A percentile compares a stretch with the other conserved stretches of the same genome.
Conservation (phyloP, 2,888 invertebrate genomes). For the Drosophila algonquin region DNA sequence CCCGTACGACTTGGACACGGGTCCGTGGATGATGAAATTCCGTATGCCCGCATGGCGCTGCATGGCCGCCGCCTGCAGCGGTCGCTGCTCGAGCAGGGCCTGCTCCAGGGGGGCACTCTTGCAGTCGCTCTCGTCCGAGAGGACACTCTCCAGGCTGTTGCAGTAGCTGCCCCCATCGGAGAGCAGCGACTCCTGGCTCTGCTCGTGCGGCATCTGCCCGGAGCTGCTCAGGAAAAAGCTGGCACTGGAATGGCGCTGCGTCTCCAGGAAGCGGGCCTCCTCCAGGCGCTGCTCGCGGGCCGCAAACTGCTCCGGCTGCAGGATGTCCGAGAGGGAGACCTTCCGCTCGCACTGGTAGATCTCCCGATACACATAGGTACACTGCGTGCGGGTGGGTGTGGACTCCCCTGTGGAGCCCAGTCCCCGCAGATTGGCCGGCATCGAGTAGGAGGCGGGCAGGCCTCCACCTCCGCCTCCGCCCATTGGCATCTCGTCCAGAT, state of each 20-base stretch:
- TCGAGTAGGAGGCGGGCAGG: constrained; percentile 78
- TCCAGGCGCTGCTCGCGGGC: constrained; percentile 70
- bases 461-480: constrained; percentile 40
- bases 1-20: constrained; percentile 87
- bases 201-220: constrained; percentile 84
- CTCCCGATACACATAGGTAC: constrained; percentile 87
- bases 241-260: constrained; percentile 89
- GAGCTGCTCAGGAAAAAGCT: constrained; percentile 91
- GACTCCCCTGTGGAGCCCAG: constrained; percentile 84
- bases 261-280: constrained; percentile 85
- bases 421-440: constrained; percentile 75
- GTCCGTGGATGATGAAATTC: constrained; percentile 81
- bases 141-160: constrained; percentile 91
- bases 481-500: constrained; percentile 84
- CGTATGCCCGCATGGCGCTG: constrained; percentile 80
- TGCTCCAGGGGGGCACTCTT: constrained; percentile 90
- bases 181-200: constrained; percentile 91
- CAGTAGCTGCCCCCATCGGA: constrained; percentile 89
- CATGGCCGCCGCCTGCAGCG: constrained; percentile 53
- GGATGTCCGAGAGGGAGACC: constrained; percentile 86
- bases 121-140: constrained; percentile 92
- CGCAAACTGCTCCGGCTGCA: constrained; percentile 84
- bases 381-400: constrained; percentile 85
- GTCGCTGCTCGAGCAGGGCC: constrained; percentile 83
- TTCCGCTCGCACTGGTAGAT: constrained; percentile 85